A percentile compares a stretch with the other conserved stretches of the same genome.
These are phyloP conservation scores for Dysidea cf. avara DNA, from an alignment of 37 sponge, comb jelly and placozoan species.

Conservation along the genomic window DNA sequence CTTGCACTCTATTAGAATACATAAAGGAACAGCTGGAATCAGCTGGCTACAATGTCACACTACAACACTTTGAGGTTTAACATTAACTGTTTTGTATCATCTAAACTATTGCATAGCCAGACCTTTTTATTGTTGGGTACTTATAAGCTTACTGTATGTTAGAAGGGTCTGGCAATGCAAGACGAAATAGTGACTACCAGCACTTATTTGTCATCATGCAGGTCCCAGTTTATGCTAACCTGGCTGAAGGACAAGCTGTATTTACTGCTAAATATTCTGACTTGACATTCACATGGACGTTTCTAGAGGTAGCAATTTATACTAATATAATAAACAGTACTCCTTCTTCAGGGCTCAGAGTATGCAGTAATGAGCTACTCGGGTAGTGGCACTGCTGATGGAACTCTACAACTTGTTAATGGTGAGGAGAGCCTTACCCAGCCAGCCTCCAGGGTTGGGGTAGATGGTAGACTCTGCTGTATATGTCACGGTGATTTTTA, in stretches of 20 bases:
- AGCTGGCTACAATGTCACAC: slow-evolving; percentile 6
- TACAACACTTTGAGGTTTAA: background rate
- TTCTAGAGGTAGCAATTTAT: slow-evolving; percentile 9
- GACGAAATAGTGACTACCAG: no score
- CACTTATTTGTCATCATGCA: no score
- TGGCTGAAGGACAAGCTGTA: slow-evolving; percentile 6
- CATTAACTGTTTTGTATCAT: background rate
- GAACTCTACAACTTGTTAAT: slow-evolving; percentile 8
- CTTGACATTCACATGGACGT: background rate
- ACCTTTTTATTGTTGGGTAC: no score
- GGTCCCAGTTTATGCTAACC: slow-evolving; percentile 1
- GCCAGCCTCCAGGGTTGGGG: background rate
- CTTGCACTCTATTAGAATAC: slow-evolving; percentile 3
- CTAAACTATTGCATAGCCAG: no score
- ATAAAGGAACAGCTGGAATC: slow-evolving; percentile 12
- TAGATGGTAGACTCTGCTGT: background rate
- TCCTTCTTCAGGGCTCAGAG: slow-evolving; percentile 32
- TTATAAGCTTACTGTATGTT: no score
- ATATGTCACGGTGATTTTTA: background rate
- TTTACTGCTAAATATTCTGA: background rate
- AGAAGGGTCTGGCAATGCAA: no score
- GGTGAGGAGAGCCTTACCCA: slow-evolving; percentile 13
- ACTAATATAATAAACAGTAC: no score
- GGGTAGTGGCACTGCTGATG: slow-evolving; percentile 9
- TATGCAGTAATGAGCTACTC: slow-evolving; percentile 72